Conservation (phyloP, 1,140 invertebrate genomes). For the Drosophila lowei region DNA sequence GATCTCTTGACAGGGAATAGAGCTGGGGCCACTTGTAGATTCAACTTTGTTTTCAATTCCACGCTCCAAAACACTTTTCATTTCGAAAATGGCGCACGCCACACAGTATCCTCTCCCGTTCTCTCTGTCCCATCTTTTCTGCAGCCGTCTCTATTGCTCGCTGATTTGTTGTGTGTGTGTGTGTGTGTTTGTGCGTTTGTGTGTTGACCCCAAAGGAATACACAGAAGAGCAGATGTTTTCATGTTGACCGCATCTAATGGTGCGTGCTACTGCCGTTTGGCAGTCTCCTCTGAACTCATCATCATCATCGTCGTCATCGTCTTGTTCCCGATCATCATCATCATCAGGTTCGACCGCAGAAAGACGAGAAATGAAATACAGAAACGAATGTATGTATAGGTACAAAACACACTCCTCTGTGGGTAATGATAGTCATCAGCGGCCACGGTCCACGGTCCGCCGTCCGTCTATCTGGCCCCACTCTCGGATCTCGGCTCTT, state of each 20-base stretch:
- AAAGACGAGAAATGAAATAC: slow-evolving; percentile 45
- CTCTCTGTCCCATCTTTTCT: slow-evolving; percentile 1
- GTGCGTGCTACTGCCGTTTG: slow-evolving; percentile 79
- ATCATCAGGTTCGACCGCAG: slow-evolving; percentile 55
- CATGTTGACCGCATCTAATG: slow-evolving; percentile 82
- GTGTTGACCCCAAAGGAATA: slow-evolving; percentile 61
- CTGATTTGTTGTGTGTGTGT: background rate
- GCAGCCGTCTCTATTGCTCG: background rate
- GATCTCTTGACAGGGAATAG: background rate
- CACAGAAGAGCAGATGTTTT: slow-evolving; percentile 77
- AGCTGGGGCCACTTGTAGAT: background rate
- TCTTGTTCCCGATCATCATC: background rate
- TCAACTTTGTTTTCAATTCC: slow-evolving; percentile 15
- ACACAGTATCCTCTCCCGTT: background rate
- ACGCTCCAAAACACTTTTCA: slow-evolving; percentile 69
- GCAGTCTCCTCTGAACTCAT: slow-evolving; percentile 26
- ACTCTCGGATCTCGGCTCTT: background rate
- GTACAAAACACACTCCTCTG: slow-evolving; percentile 44
- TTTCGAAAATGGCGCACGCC: slow-evolving; percentile 48
- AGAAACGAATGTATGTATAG: slow-evolving; percentile 35
- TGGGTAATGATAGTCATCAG: slow-evolving; percentile 80
- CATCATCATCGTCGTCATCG: slow-evolving; percentile 23
- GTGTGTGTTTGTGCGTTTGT: slow-evolving; percentile 6
- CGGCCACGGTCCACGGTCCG: slow-evolving; percentile 30
- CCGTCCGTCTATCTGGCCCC: slow-evolving; percentile 27